phyloP scores from a whole-genome alignment of 2,113 vertebrate species.

The Entosphenus tridentatus region DNA sequence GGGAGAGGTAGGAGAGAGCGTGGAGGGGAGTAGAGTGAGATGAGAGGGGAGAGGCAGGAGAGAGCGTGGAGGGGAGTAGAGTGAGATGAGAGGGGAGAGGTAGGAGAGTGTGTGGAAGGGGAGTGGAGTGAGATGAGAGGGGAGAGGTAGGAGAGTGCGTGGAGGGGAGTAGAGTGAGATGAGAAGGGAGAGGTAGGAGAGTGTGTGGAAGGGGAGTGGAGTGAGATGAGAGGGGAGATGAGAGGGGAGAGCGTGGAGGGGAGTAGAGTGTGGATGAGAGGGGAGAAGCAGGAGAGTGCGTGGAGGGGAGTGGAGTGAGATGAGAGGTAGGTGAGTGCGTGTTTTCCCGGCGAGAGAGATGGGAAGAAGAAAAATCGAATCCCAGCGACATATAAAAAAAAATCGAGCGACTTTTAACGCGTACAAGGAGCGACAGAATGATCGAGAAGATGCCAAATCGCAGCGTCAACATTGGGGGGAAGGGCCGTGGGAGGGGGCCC shows the following conservation, averaged over 20 bases:
- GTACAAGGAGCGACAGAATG: too few relatives aligned
- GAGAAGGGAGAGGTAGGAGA: background rate
- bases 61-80: slow-evolving; percentile 14
- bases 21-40: too few relatives aligned
- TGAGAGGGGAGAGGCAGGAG: slow-evolving; percentile 28
- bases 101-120: background rate
- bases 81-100: slow-evolving; percentile 8
- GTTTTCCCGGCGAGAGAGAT: background rate
- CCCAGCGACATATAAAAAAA: background rate
- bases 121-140: background rate
- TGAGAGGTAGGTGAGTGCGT: slow-evolving; percentile 22
- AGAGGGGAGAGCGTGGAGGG: background rate
- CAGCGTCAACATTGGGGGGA: too few relatives aligned
- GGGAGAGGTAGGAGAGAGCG: too few relatives aligned
- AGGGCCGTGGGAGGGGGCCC: too few relatives aligned
- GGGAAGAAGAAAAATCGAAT: background rate
- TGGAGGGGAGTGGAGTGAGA: background rate
- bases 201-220: background rate
- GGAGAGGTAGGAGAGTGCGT: background rate
- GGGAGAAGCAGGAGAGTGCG: background rate
- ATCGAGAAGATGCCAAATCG: too few relatives aligned
- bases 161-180: background rate
- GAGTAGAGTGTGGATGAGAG: background rate
- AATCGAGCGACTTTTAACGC: background rate
- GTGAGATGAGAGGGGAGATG: background rate